Evolutionary conservation across 1,140 invertebrate genomes (phyloP).

Genomic region (Drosophila albomicans): DNA sequence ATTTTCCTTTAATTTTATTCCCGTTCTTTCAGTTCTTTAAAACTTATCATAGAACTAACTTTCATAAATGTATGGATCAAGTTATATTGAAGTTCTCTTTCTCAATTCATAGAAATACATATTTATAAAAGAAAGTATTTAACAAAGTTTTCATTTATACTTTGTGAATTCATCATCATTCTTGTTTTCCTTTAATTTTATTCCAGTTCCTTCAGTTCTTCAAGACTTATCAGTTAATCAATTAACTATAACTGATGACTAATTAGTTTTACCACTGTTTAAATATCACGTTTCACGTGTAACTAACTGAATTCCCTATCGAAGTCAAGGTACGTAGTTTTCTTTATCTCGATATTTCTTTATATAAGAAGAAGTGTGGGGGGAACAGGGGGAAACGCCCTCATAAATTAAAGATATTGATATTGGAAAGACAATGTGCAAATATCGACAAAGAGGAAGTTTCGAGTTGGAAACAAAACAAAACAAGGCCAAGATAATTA

Average conservation of each 20-base stretch:
- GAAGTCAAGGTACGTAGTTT: neutral
- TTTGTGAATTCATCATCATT: no score
- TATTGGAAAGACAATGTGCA: neutral
- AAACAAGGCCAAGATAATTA: constrained; percentile 36
- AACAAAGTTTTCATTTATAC: no score
- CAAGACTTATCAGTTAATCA: neutral
- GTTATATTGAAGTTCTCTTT: no score
- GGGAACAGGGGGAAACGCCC: neutral
- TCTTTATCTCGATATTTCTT: constrained; percentile 34
- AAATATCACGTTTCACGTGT: constrained; percentile 2
- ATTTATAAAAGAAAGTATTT: no score
- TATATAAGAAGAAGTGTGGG: neutral
- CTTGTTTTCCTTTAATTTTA: no score
- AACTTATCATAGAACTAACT: no score
- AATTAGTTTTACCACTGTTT: neutral
- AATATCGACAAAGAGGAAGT: constrained; percentile 1
- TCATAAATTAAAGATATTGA: neutral
- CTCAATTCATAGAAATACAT: no score
- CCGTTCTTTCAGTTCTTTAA: no score
- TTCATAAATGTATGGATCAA: no score
- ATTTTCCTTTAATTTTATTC: no score
- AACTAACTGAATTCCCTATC: neutral
- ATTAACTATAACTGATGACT: constrained; percentile 6
- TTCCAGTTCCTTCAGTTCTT: no score
- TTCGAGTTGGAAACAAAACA: neutral